Evolutionary conservation across 2,888 invertebrate species (phyloP).

Genomic region (Mythimna impura): DNA sequence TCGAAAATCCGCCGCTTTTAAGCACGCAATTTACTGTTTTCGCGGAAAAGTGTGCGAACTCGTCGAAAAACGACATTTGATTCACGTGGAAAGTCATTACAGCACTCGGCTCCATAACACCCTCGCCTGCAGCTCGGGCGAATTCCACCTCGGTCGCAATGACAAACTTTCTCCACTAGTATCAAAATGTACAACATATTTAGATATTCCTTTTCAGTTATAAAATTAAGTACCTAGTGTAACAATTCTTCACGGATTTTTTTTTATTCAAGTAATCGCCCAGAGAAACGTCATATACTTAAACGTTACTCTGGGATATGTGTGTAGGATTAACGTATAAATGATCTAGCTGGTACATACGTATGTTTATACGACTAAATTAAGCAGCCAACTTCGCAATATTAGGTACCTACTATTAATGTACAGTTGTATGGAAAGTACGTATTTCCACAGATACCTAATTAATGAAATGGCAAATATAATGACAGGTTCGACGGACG

Average conservation of each 20-base stretch:
- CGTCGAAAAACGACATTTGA: no score
- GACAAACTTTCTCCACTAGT: no score
- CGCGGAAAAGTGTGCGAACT: no score
- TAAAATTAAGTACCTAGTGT: not conserved
- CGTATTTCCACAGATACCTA: slow-evolving; percentile 56
- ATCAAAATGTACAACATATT: not conserved
- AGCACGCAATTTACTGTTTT: no score
- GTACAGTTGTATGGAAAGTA: slow-evolving; percentile 38
- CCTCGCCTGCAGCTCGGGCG: no score
- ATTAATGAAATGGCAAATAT: slow-evolving; percentile 75
- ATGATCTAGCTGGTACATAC: not conserved
- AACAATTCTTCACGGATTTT: not conserved
- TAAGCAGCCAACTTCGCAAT: slow-evolving; percentile 33
- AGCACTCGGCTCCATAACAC: no score
- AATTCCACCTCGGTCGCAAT: no score
- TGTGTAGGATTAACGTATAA: not conserved
- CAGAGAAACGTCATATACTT: not conserved
- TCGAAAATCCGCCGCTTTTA: no score
- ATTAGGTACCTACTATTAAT: slow-evolving; percentile 13
- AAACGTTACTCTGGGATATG: no score
- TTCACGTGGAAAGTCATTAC: no score
- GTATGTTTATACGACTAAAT: slow-evolving; percentile 15
- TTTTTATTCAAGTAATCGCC: not conserved
- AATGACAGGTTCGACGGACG: slow-evolving; percentile 61
- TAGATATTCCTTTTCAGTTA: not conserved